Base-by-base conservation (phyloP, 2,113 vertebrate species). In the Larimichthys polyactis region DNA sequence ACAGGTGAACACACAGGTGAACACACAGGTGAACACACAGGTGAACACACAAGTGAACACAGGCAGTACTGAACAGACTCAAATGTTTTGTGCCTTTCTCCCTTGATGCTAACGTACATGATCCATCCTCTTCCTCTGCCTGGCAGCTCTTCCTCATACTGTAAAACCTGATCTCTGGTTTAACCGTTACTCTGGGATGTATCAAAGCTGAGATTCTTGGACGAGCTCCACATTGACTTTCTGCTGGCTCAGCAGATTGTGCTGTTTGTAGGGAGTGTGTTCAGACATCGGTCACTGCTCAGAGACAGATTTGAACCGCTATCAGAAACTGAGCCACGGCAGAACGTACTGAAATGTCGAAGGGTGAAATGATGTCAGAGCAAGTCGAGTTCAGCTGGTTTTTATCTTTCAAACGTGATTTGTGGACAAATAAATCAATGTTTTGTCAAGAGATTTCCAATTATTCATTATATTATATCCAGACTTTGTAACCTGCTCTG, bases 121-220 rank as follows among this genome's bases (percentile, higher is more conserved):
- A 68, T n/a, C 71, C 71, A 16, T 58, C 40, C 48, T 59, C 36
- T 66, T 82, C 59, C 64, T 76, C 12, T 15, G 46, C 71, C 75
- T 85, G 82, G 75, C 81, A 85, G 70, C 66, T 65, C 22, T 76
- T 58, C 67, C 27, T 84, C 55, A 79, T 22, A 71, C 65, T 79
- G 68, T 85, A 78, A 87, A 90, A 82, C 27, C 16, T 54, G n/a
- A 68, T 75, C 59, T 62, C 77, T 81, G 83, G 14, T 89, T 90
- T 87, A 82, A 79, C 22, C 52, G 59, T 87, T 74, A 85, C 84
- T 82, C 83, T 87, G 89, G 76, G 87, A 87, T 51, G 55, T 74
- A 83, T 90, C 87, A 80, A 67, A 79, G 49, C 51, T 51, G 46
- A 72, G 70, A 64, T 54, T 81, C 24, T 85, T 88, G 87, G 75